Conservation (phyloP, 2,888 invertebrate species). For the Chorisops tibialis region DNA sequence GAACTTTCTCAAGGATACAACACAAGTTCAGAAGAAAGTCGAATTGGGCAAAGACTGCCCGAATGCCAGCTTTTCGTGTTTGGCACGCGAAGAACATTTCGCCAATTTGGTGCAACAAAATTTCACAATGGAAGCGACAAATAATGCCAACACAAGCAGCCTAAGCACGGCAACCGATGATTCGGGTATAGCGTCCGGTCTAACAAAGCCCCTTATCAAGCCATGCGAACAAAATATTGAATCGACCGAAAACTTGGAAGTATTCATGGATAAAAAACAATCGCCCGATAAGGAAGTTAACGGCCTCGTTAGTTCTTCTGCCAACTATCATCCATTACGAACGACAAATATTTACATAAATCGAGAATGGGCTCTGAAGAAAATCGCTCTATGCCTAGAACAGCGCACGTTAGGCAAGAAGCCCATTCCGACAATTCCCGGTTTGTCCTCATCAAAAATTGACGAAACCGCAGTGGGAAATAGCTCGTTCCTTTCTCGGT, state of each 20-base stretch:
- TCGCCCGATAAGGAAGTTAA: conserved; percentile 51
- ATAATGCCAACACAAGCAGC: not conserved
- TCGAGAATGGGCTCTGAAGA: conserved; percentile 94
- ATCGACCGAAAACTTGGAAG: conserved; percentile 47
- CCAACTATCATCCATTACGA: not conserved
- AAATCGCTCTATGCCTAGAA: conserved; percentile 86
- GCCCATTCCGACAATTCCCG: conserved; percentile 27
- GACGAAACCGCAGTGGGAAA: not conserved
- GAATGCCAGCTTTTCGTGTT: conserved; percentile 51
- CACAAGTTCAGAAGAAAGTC: conserved; percentile 51
- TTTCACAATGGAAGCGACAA: conserved; percentile 37
- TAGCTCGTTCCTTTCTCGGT: not conserved
- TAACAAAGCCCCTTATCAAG: not conserved
- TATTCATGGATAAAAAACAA: conserved; percentile 48
- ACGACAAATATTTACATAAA: conserved; percentile 45
- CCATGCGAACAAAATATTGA: conserved; percentile 36
- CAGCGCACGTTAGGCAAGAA: conserved; percentile 80
- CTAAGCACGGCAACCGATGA: not conserved
- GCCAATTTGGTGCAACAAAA: conserved; percentile 53
- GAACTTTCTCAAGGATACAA: conserved; percentile 52
- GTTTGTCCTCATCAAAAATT: not conserved
- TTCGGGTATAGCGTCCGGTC: conserved; percentile 15
- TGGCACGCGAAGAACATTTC: conserved; percentile 52
- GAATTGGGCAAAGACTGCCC: conserved; percentile 50
- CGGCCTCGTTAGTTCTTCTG: conserved; percentile 38